Base-by-base conservation (phyloP, 2,888 invertebrate species). In the Copidosoma aretas region DNA sequence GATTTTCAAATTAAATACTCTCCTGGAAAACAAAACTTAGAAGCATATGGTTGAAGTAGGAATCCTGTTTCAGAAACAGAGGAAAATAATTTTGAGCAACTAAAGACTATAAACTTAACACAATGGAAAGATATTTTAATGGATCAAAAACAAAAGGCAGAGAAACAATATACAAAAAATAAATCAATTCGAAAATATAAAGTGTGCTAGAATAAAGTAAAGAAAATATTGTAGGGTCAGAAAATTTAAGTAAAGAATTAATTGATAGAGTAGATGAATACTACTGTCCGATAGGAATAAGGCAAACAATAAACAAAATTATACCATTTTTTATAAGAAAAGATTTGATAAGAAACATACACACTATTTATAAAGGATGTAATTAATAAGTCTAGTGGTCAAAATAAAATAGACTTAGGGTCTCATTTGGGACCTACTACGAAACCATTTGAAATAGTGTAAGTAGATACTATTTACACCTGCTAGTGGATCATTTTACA, bases 341-440 rank as follows among this genome's bases (percentile, higher is more conserved):
- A 19, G 10, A 49, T 49, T n/a, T 49, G 10, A 49, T n/a, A 49
- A 3, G 10, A 49, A 49, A 49, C 15, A 49, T 49, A n/a, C 15
- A 49, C 3, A 49, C 3, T 4, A 10, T 49, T 49, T 19, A 10
- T 49, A 19, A 49, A n/a, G 19, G 4, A 4, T 49, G 49, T 49
- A 19, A 49, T 5, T n/a, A n/a, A n/a, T 5, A 10, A 15, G 10
- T 49, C 10, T n/a, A 49, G 2, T n/a, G 19, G 15, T 19, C 15
- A 49, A 19, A 49, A 49, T 4, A 49, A 49, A 49, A 19, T 19
- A 49, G 19, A 10, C 3, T 49, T 49, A n/a, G 10, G 3, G 10
- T 49, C 49, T n/a, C 49, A 49, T 19, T 49, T 49, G 49, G 49
- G 49, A n/a, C 49, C 49, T n/a, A 10, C 49, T n/a, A 49, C 49